These are phyloP conservation scores for Troides aeacus DNA, from an alignment of 2,888 invertebrate species.

Conservation along the genomic window DNA sequence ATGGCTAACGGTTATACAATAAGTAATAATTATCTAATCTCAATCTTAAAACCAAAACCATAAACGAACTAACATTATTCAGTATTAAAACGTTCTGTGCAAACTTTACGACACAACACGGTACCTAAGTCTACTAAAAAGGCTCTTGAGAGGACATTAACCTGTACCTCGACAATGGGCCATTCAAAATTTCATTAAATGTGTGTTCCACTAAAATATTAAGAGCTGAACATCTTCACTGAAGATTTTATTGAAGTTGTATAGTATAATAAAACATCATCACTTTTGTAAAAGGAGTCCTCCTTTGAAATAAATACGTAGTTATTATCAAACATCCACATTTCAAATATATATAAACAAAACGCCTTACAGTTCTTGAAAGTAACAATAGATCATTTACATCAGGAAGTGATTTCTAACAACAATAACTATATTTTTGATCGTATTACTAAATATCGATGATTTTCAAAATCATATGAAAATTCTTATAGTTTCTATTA, in stretches of 20 bases:
- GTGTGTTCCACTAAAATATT: slow-evolving; percentile 11
- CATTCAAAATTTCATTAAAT: slow-evolving; percentile 22
- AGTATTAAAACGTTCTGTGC: slow-evolving; percentile 15
- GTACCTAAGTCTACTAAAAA: slow-evolving; percentile 11
- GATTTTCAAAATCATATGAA: too few species aligned
- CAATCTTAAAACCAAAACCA: background rate
- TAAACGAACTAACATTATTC: slow-evolving; percentile 6
- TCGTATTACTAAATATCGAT: too few species aligned
- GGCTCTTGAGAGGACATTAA: slow-evolving; percentile 20
- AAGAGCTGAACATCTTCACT: background rate
- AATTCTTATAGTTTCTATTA: too few species aligned
- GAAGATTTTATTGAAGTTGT: background rate
- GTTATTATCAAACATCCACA: too few species aligned
- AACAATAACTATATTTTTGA: too few species aligned
- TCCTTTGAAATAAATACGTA: too few species aligned
- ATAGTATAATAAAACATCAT: background rate
- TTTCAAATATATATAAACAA: too few species aligned
- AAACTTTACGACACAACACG: slow-evolving; percentile 19
- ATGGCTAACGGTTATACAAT: background rate
- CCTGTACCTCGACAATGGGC: slow-evolving; percentile 19
- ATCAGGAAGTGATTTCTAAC: too few species aligned
- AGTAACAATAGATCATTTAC: too few species aligned
- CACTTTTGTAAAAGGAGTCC: too few species aligned
- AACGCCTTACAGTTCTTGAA: too few species aligned
- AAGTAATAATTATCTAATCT: slow-evolving; percentile 1